A percentile compares a stretch with the other conserved stretches of the same genome.
phyloP scores from a whole-genome alignment of 2,888 invertebrate species.

The Parnassius mnemosyne region DNA sequence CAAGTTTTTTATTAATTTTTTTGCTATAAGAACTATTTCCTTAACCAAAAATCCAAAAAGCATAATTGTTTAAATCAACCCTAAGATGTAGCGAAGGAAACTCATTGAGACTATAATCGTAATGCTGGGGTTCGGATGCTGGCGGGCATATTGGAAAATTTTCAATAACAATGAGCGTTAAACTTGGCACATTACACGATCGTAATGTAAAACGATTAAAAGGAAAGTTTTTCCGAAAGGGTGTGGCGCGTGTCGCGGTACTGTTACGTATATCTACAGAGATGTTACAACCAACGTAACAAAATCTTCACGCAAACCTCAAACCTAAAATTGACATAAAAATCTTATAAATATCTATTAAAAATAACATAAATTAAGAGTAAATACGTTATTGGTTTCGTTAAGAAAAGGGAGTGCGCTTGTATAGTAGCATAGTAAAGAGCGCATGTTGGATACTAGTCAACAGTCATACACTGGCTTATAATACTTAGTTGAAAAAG shows the following conservation, averaged over 20 bases:
- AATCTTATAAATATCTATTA: no score
- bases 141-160: slow-evolving; percentile 46
- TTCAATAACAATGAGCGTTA: slow-evolving; percentile 53
- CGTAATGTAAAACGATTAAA: slow-evolving; percentile 73
- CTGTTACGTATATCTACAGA: slow-evolving; percentile 39
- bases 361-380: no score
- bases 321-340: no score
- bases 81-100: slow-evolving; percentile 2
- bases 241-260: slow-evolving; percentile 45
- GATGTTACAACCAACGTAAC: slow-evolving; percentile 40
- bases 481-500: no score
- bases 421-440: no score
- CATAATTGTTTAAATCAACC: slow-evolving; percentile 7
- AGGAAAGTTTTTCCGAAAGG: slow-evolving; percentile 72
- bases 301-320: no score
- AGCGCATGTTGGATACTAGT: no score
- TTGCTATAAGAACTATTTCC: no score
- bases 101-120: slow-evolving; percentile 22
- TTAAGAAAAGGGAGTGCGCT: no score
- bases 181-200: slow-evolving; percentile 68
- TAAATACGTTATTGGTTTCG: no score
- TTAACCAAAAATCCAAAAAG: not conserved
- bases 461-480: no score
- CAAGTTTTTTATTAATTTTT: no score
- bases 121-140: slow-evolving; percentile 22